Evolutionary conservation across 2,797 vertebrate genomes (phyloP).

Genomic region (Podargus strigoides): DNA sequence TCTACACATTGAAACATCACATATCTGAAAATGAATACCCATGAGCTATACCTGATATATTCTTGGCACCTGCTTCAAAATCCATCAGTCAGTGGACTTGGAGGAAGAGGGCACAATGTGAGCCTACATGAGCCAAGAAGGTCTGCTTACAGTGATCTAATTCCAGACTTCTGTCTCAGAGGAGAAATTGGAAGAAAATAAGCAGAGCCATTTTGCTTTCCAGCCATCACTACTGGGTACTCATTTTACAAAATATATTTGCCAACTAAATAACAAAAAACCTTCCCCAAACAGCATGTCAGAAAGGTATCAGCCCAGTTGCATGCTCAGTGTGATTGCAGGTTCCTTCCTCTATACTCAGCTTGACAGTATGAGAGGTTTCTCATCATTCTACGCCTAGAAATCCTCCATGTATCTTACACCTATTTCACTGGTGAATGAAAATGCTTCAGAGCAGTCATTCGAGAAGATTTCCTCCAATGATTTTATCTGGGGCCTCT

Average conservation of each 20-base stretch:
- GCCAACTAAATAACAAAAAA: neutral
- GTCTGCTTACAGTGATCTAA: neutral
- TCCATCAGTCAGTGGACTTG: neutral
- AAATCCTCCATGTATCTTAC: neutral
- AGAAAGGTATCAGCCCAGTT: neutral
- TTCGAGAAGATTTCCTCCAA: neutral
- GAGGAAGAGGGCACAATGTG: neutral
- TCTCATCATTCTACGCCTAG: neutral
- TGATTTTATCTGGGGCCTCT: neutral
- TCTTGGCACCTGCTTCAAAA: neutral
- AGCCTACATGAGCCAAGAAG: neutral
- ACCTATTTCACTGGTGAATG: neutral
- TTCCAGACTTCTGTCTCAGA: neutral
- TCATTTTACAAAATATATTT: neutral
- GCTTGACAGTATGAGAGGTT: neutral
- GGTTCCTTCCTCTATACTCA: neutral
- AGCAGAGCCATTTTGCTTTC: neutral
- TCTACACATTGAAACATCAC: neutral
- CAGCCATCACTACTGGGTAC: neutral
- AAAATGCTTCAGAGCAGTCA: neutral
- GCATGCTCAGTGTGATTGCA: neutral
- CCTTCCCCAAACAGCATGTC: fast-evolving
- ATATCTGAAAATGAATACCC: neutral
- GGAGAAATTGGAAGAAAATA: neutral
- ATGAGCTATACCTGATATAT: neutral